Evolutionary conservation across 2,888 invertebrate species (phyloP), one percentile per base, ranked within the genome.

Genomic region (Leptinotarsa juncta): DNA sequence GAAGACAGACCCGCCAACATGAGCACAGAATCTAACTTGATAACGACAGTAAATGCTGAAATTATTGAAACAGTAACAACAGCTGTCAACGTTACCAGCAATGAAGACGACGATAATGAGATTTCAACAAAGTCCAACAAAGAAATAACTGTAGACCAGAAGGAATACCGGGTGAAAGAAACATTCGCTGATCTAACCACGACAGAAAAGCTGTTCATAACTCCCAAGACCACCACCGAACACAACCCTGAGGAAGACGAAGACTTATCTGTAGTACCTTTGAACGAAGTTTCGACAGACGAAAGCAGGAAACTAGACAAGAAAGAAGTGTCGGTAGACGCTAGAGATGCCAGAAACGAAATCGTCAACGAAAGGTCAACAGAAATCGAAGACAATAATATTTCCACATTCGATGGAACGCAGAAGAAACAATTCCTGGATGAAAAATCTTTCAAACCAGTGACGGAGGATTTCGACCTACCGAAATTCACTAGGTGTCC

Each of bases 401-500:
- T 66, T 18, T 53, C 18, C 48, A 53, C n/a, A 12, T 26, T 53
- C 18, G 32, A 71, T 4, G 14, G 65, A 49, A 57, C 15, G n/a
- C 48, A 55, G 20, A 18, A 26, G n/a, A 26, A 49, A 18, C 20
- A 62, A 53, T 65, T 32, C 15, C n/a, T 75, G 16, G 82, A 82
- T 26, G 81, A 79, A n/a, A 81, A 48, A 20, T 55, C 26, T 15
- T 55, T 84, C 4, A 86, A 84, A 77, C 86, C 86, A 4, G 86
- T 87, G 4, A 85, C 85, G 0, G 87, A 86, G 83, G 85, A 84
- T 48, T 86, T 83, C 71, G 78, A 80, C 3, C 69, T 87, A n/a
- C 81, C 80, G 26, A 84, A 83, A 50, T 90, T 90, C 79, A 89
- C 90, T 0, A 90, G 91, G 83, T 91, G 92, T 80, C 88, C 89